Conservation (phyloP, 2,113 vertebrate species). For the Tragelaphus scriptus region DNA sequence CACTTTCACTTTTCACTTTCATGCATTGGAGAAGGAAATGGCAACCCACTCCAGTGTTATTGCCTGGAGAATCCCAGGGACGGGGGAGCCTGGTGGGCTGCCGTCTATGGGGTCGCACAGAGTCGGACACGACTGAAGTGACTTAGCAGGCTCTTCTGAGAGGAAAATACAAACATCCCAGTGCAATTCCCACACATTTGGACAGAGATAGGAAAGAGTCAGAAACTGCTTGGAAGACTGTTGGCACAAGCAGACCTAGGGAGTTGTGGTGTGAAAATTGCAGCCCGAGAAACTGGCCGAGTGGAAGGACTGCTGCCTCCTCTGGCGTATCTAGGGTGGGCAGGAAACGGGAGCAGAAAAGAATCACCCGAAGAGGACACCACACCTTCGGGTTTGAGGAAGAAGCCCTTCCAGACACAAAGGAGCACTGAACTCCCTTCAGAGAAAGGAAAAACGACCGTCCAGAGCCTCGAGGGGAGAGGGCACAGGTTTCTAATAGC, state of each 20-base stretch:
- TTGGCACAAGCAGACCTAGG: background rate
- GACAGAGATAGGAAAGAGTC: background rate
- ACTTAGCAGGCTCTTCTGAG: background rate
- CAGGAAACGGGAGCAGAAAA: slow-evolving; percentile 38
- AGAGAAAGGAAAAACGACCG: background rate
- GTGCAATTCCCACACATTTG: background rate
- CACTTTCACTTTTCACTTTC: no score
- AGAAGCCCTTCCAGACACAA: background rate
- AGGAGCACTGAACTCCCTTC: background rate
- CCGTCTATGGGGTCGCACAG: no score
- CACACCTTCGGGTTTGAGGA: background rate
- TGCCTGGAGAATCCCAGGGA: no score
- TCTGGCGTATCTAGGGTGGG: background rate
- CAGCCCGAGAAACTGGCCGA: background rate
- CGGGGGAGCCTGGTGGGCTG: no score
- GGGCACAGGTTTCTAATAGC: background rate
- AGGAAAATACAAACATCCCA: background rate
- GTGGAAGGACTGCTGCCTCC: background rate
- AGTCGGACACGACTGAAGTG: no score
- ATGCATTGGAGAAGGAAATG: no score
- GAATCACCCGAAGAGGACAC: background rate
- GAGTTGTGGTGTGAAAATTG: background rate
- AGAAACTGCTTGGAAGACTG: background rate
- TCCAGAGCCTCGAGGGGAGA: background rate
- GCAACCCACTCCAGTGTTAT: no score